A percentile compares a stretch with the other conserved stretches of the same genome.
These are phyloP conservation scores for Ligdia adustata DNA, from an alignment of 2,888 invertebrate genomes.

Conservation along the genomic window DNA sequence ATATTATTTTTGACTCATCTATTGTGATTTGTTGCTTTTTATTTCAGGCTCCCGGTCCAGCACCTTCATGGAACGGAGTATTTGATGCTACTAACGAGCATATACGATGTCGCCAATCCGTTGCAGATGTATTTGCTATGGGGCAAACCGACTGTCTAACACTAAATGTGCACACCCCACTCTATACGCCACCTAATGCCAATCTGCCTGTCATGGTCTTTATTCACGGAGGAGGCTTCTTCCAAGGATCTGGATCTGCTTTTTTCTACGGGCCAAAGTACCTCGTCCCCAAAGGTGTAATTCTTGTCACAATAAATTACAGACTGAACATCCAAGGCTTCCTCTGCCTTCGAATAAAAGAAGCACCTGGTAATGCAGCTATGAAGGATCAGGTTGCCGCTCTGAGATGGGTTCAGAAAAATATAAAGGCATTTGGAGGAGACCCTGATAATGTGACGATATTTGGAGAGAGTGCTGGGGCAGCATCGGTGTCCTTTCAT, in stretches of 20 bases:
- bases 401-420: conserved; percentile 61
- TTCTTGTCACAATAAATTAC: conserved; percentile 69
- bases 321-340: conserved; percentile 70
- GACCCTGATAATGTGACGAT: conserved; percentile 64
- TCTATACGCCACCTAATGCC: conserved; percentile 34
- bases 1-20: no score
- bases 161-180: conserved; percentile 64
- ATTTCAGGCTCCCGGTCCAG: conserved; percentile 68
- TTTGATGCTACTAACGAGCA: conserved; percentile 65
- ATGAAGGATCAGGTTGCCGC: conserved; percentile 70
- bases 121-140: conserved; percentile 33
- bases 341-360: conserved; percentile 61
- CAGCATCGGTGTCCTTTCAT: conserved; percentile 62
- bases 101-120: conserved; percentile 55
- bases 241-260: conserved; percentile 55
- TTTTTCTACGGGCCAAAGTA: conserved; percentile 64
- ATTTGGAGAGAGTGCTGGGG: conserved; percentile 74
- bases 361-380: conserved; percentile 69
- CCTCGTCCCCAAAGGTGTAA: conserved; percentile 58
- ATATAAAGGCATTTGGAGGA: conserved; percentile 64
- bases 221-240: conserved; percentile 72
- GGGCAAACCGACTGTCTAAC: conserved; percentile 62
- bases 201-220: conserved; percentile 69
- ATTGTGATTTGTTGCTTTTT: no score
- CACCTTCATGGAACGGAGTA: conserved; percentile 59